A percentile compares a stretch with the other conserved stretches of the same genome.
These are phyloP conservation scores for Drosophila ironensis DNA, from an alignment of 1,140 invertebrate species.

Conservation along the genomic window DNA sequence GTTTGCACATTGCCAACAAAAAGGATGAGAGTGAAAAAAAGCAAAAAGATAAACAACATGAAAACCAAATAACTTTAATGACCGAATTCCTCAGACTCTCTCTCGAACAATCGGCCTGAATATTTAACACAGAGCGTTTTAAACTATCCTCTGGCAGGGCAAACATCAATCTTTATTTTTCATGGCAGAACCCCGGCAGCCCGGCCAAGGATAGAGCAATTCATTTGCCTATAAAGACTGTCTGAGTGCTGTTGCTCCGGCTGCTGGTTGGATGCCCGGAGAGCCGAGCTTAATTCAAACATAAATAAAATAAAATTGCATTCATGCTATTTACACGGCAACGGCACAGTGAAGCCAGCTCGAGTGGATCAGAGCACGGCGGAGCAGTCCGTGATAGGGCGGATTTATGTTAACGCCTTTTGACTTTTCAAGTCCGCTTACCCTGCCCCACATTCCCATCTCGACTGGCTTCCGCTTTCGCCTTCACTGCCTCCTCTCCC, in stretches of 20 bases:
- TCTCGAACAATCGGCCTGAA: background rate
- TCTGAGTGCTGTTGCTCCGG: constrained; percentile 23
- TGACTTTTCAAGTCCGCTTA: constrained; percentile 53
- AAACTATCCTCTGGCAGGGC: background rate
- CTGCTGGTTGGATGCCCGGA: constrained; percentile 18
- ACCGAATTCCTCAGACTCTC: constrained; percentile 16
- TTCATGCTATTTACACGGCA: constrained; percentile 38
- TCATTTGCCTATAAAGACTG: constrained; percentile 23
- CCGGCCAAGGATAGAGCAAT: constrained; percentile 14
- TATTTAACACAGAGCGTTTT: constrained; percentile 12
- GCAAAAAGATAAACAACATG: background rate
- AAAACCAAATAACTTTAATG: background rate
- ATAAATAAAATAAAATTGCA: constrained; percentile 50
- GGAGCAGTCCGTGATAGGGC: constrained; percentile 8
- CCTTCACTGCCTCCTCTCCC: background rate
- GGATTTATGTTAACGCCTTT: constrained; percentile 53
- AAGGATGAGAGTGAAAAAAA: background rate
- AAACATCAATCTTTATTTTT: constrained; percentile 32
- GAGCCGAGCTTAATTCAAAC: constrained; percentile 51
- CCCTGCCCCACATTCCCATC: constrained; percentile 39
- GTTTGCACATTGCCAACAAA: constrained; percentile 38
- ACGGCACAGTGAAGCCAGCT: constrained; percentile 15
- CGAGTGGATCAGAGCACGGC: background rate
- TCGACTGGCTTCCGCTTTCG: background rate
- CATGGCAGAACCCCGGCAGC: constrained; percentile 2